Percentiles rank a stretch among this genome's conserved stretches.
phyloP scores from a whole-genome alignment of 2,113 vertebrate species.

The Heloderma charlesbogerti region DNA sequence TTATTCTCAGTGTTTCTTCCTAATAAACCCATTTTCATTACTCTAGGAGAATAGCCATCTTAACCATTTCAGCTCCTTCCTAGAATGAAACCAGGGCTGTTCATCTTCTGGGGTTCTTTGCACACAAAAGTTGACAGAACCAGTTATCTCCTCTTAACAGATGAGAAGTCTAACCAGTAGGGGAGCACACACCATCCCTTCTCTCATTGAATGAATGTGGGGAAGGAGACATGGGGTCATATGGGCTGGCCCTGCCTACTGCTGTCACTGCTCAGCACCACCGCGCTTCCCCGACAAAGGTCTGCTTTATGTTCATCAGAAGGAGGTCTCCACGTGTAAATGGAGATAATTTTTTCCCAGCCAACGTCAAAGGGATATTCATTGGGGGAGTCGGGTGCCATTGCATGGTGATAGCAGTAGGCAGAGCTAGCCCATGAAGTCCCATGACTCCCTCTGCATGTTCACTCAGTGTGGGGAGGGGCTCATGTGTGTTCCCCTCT shows the following conservation, averaged over 20 bases:
- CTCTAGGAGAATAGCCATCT: neutral
- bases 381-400: no score
- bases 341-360: neutral
- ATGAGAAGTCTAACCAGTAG: neutral
- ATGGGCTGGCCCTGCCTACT: neutral
- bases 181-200: neutral
- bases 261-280: neutral
- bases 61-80: neutral
- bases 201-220: neutral
- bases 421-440: no score
- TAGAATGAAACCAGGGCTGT: conserved; percentile 1
- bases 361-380: neutral
- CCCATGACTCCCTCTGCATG: neutral
- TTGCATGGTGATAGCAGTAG: neutral
- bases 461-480: no score
- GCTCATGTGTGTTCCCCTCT: neutral
- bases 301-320: neutral
- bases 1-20: neutral
- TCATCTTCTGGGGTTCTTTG: neutral
- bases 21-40: neutral
- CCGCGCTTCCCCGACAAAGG: neutral
- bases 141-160: neutral
- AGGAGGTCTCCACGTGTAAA: no score
- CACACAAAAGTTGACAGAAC: neutral
- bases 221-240: neutral